Evolutionary conservation across 2,888 invertebrate species (phyloP), one percentile per base, ranked within the genome.

Genomic region (Polydesmus complanatus): DNA sequence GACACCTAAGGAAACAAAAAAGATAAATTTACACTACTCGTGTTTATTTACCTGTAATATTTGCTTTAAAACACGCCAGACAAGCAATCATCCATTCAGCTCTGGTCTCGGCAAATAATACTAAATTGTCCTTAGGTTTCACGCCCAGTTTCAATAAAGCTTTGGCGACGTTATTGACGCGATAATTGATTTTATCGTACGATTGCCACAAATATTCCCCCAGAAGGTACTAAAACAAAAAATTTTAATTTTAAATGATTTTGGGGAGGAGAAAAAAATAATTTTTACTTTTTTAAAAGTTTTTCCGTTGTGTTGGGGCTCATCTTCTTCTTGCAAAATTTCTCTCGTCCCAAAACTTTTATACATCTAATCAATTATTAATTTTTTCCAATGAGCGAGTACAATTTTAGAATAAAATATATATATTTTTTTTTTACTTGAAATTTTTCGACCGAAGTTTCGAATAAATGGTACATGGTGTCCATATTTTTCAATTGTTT

Each of bases 71-170:
- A 75, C 94, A 88, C 59, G 93, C 95, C 71, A 96, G 90, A 1
- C 95, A 94, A 0, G 93, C 88, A 56, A 96, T 79, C 84, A 97
- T 87, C 98, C 98, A 98, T 77, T 98, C 97, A 55, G 90, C 90
- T 67, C 96, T 80, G 0, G 97, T 98, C 77, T 98, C 98, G 0
- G 96, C 94, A 78, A 95, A 97, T 70, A 98, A 85, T 60, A 89
- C 92, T 67, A 97, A 80, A 73, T 88, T 89, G 64, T 82, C 77
- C 11, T 80, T 79, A 8, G 86, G 83, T 67, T 77, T 74, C 69
- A 86, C 82, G 27, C 92, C 93, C 48, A 90, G 75, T 69, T 83
- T 84, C 50, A 85, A 80, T 64, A 98, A 78, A 0, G 96, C 97
- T 61, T 84, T 83, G 55, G 90, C 89, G 74, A 97, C 86, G 68